These are phyloP conservation scores for Coracias cyanogaster DNA, from an alignment of 2,797 vertebrate species.

Conservation along the genomic window DNA sequence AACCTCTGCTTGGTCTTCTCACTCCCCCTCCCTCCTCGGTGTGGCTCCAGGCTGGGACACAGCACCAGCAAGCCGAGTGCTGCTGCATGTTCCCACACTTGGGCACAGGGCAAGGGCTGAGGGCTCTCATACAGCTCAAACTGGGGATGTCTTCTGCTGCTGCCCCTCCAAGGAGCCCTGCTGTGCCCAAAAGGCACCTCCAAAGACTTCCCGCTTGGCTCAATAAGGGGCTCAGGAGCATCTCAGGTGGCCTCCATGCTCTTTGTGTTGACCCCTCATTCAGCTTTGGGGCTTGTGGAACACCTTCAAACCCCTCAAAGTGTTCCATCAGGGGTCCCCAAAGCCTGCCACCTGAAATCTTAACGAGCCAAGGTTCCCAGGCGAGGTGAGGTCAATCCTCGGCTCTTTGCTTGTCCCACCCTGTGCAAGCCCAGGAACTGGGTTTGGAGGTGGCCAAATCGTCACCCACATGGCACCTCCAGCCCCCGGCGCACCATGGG, in stretches of 20 bases:
- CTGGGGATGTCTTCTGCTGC: neutral
- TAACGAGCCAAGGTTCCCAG: neutral
- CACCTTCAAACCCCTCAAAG: neutral
- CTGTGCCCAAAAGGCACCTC: neutral
- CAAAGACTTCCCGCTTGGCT: neutral
- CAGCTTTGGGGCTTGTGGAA: neutral
- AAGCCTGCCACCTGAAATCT: neutral
- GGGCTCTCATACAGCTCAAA: neutral
- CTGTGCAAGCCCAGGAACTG: accelerated
- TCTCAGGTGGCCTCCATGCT: accelerated
- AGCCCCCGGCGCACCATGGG: accelerated
- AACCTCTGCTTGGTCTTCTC: neutral
- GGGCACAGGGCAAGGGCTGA: neutral
- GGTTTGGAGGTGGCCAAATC: neutral
- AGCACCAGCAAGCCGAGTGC: accelerated
- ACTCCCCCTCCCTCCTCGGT: accelerated
- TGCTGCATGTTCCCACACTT: neutral
- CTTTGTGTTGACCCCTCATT: neutral
- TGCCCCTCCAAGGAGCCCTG: neutral
- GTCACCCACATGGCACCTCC: accelerated
- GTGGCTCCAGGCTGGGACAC: neutral
- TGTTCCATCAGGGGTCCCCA: neutral
- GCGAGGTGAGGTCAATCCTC: accelerated
- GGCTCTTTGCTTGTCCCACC: neutral
- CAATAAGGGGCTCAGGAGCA: neutral